phyloP scores from a whole-genome alignment of 2,113 vertebrate genomes.

The Festucalex cinctus region DNA sequence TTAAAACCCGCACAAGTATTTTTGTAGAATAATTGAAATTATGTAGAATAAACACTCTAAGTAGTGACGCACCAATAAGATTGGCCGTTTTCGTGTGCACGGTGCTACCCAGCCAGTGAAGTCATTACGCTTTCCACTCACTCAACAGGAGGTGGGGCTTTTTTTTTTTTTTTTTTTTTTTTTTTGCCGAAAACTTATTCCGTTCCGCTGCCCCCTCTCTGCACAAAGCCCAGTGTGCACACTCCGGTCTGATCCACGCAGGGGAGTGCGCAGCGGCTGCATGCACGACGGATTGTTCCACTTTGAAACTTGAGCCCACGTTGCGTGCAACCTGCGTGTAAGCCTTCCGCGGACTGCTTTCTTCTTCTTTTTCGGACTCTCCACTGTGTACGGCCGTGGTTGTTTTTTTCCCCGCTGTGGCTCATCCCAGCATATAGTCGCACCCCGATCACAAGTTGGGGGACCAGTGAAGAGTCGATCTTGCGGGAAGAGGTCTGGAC shows the following conservation, averaged over 20 bases:
- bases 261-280: conserved; percentile 47
- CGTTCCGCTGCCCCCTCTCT: conserved; percentile 34
- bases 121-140: conserved; percentile 67
- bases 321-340: conserved; percentile 45
- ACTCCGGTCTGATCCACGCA: conserved; percentile 39
- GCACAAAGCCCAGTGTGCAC: conserved; percentile 59
- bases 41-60: too few species aligned
- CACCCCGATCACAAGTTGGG: conserved; percentile 33
- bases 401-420: conserved; percentile 19
- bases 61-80: background rate
- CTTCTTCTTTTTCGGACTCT: background rate
- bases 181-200: conserved; percentile 46
- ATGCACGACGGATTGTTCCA: conserved; percentile 31
- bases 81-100: background rate
- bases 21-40: too few species aligned
- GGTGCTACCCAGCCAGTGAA: conserved; percentile 44
- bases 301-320: conserved; percentile 29
- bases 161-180: background rate
- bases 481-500: conserved; percentile 54
- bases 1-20: too few species aligned
- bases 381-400: conserved; percentile 7
- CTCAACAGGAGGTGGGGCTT: conserved; percentile 73
- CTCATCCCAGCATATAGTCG: conserved; percentile 27
- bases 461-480: conserved; percentile 45
- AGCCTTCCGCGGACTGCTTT: background rate